phyloP scores from a whole-genome alignment of 2,888 invertebrate genomes.

The Thumatha senex region DNA sequence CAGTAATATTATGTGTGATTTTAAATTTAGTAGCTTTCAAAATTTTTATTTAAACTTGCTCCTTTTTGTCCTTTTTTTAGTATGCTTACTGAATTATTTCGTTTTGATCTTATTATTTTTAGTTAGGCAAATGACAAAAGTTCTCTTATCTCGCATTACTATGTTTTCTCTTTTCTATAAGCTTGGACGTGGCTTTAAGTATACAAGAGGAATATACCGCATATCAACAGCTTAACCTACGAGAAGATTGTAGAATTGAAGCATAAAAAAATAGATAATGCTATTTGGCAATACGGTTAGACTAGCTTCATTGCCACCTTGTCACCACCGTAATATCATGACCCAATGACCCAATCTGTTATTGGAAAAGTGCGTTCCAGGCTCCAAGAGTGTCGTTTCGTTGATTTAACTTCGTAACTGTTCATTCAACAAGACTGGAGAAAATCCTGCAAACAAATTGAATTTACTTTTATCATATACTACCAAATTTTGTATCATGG shows the following conservation, averaged over 20 bases:
- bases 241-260: too few species aligned
- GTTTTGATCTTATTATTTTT: too few species aligned
- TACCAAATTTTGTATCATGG: not conserved
- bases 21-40: too few species aligned
- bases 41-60: too few species aligned
- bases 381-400: slow-evolving; percentile 31
- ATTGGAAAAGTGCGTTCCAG: slow-evolving; percentile 22
- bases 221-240: slow-evolving; percentile 35
- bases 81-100: too few species aligned
- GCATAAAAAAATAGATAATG: too few species aligned
- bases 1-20: too few species aligned
- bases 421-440: slow-evolving; percentile 10
- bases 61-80: too few species aligned
- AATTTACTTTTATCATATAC: not conserved
- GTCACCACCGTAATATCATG: slow-evolving; percentile 27
- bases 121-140: too few species aligned
- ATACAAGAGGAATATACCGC: slow-evolving; percentile 16
- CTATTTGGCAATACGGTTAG: too few species aligned
- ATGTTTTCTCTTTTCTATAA: not conserved
- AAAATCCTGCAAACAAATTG: not conserved
- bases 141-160: too few species aligned
- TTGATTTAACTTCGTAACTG: slow-evolving; percentile 29
- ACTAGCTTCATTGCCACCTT: slow-evolving; percentile 12
- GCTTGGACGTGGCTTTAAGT: not conserved
- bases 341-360: slow-evolving; percentile 23